A percentile compares a stretch with the other conserved stretches of the same genome.
phyloP scores from a whole-genome alignment of 1,140 invertebrate species.

The Pseudoatta argentina region DNA sequence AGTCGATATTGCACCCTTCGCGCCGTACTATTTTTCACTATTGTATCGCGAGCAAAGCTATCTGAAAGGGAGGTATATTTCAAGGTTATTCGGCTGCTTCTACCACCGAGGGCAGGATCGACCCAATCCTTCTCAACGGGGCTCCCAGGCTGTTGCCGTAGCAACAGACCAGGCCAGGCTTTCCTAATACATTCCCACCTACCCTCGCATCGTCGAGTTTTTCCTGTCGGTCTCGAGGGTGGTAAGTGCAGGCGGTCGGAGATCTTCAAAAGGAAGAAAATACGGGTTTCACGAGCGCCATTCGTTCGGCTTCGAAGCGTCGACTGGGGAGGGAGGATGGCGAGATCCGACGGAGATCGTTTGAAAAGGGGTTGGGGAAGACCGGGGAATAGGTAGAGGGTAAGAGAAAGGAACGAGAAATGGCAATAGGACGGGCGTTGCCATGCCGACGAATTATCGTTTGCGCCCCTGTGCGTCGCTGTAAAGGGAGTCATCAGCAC shows the following conservation, averaged over 20 bases:
- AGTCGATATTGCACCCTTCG: slow-evolving; percentile 63
- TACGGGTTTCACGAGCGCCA: slow-evolving; percentile 81
- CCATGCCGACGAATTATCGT: slow-evolving; percentile 82
- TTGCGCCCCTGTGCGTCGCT: slow-evolving; percentile 78
- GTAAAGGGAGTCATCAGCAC: slow-evolving; percentile 72
- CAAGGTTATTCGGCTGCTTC: slow-evolving; percentile 73
- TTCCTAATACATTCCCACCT: slow-evolving; percentile 58
- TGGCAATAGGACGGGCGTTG: slow-evolving; percentile 71
- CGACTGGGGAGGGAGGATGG: not conserved
- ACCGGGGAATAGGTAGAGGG: not conserved
- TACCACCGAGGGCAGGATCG: slow-evolving; percentile 35
- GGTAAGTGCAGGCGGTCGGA: slow-evolving; percentile 71
- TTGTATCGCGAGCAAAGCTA: slow-evolving; percentile 49
- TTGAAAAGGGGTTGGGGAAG: slow-evolving; percentile 50
- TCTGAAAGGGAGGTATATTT: slow-evolving; percentile 71
- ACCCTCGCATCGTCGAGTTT: slow-evolving; percentile 36
- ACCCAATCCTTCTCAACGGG: slow-evolving; percentile 59
- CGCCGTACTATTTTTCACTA: slow-evolving; percentile 39
- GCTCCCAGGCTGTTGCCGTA: slow-evolving; percentile 70
- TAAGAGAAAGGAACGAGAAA: slow-evolving; percentile 57
- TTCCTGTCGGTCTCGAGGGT: slow-evolving; percentile 61
- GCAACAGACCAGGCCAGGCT: slow-evolving; percentile 67
- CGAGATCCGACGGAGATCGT: slow-evolving; percentile 41
- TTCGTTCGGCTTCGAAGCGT: slow-evolving; percentile 73
- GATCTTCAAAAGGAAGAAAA: slow-evolving; percentile 78